Percentiles rank a stretch among this genome's conserved stretches.
phyloP scores from a whole-genome alignment of 2,113 vertebrate species.

The Phainopepla nitens region DNA sequence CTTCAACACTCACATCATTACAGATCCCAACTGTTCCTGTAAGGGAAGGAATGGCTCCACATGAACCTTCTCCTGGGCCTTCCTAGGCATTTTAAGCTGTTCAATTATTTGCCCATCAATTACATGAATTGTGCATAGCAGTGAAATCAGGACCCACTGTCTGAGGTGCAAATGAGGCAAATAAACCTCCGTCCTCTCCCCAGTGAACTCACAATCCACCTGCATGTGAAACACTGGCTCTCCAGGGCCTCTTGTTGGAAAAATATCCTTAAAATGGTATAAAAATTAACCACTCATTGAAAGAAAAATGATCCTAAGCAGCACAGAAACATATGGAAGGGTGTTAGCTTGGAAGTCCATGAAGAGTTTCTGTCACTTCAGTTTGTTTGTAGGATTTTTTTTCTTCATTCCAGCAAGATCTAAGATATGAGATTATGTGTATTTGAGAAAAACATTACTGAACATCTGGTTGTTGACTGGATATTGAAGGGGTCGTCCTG shows the following conservation, averaged over 20 bases:
- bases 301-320: not conserved
- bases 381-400: not conserved
- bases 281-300: not conserved
- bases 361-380: not conserved
- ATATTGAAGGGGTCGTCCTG: not conserved
- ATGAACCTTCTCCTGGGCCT: slow-evolving; percentile 22
- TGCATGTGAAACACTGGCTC: not conserved
- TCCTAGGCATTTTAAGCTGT: not conserved
- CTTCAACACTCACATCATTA: slow-evolving; percentile 48
- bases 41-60: not conserved
- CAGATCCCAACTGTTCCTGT: not conserved
- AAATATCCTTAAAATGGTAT: not conserved
- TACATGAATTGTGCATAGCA: not conserved
- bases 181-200: not conserved
- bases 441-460: not conserved
- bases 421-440: not conserved
- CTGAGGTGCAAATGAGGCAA: slow-evolving; percentile 52
- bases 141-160: not conserved
- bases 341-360: not conserved
- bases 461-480: not conserved
- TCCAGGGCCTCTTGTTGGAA: not conserved
- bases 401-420: not conserved
- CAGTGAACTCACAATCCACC: not conserved
- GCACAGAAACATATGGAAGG: not conserved
- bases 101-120: slow-evolving; percentile 34